Percentiles rank a stretch among this genome's conserved stretches.
phyloP scores from a whole-genome alignment of 1,140 invertebrate species.

The Pseudomyrmex cubaensis region DNA sequence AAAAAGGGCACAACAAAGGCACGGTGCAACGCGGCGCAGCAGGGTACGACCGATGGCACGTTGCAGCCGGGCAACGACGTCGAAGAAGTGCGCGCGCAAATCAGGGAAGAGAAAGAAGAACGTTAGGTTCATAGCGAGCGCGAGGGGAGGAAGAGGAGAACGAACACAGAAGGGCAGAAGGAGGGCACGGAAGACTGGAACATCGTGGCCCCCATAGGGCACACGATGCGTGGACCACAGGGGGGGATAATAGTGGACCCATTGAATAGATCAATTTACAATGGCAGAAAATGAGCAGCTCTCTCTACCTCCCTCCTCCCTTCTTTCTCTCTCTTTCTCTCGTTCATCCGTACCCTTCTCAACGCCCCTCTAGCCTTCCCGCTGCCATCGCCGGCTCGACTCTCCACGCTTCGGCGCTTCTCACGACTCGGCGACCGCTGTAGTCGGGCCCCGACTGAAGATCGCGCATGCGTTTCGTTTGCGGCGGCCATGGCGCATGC shows the following conservation, averaged over 20 bases:
- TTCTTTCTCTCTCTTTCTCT: slow-evolving; percentile 22
- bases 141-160: slow-evolving; percentile 58
- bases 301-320: slow-evolving; percentile 34
- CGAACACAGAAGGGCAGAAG: slow-evolving; percentile 69
- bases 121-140: slow-evolving; percentile 54
- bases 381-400: slow-evolving; percentile 26
- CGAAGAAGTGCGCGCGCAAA: slow-evolving; percentile 35
- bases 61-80: slow-evolving; percentile 63
- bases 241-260: slow-evolving; percentile 80
- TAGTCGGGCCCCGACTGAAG: slow-evolving; percentile 59
- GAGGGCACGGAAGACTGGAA: slow-evolving; percentile 64
- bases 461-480: slow-evolving; percentile 52
- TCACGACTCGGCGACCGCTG: slow-evolving; percentile 59
- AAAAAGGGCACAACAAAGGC: slow-evolving; percentile 76
- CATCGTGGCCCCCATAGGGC: slow-evolving; percentile 74
- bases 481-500: slow-evolving; percentile 45
- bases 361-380: slow-evolving; percentile 35
- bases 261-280: slow-evolving; percentile 85
- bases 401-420: slow-evolving; percentile 66
- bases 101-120: slow-evolving; percentile 36
- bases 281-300: slow-evolving; percentile 82
- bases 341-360: slow-evolving; percentile 23
- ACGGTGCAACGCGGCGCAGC: slow-evolving; percentile 73
- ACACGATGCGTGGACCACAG: slow-evolving; percentile 68
- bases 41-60: slow-evolving; percentile 73